phyloP scores from a whole-genome alignment of 2,888 invertebrate species.

The Anthrax anthrax region DNA sequence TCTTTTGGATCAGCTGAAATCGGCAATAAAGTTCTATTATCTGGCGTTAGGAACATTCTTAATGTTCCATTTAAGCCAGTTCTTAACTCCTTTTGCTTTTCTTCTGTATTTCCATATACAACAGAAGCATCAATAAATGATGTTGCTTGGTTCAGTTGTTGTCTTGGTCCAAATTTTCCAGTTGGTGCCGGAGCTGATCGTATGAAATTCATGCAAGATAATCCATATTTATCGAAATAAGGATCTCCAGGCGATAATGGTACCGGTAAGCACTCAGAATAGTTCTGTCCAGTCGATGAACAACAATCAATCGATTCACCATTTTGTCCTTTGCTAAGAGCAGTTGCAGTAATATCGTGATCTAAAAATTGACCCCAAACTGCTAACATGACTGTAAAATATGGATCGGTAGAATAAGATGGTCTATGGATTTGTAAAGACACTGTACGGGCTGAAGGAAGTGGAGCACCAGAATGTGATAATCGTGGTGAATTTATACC shows the following conservation, averaged over 20 bases:
- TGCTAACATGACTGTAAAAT: slow-evolving; percentile 71
- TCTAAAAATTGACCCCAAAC: slow-evolving; percentile 83
- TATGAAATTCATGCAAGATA: slow-evolving; percentile 75
- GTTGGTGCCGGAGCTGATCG: slow-evolving; percentile 65
- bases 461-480: slow-evolving; percentile 35
- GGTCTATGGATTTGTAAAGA: slow-evolving; percentile 61
- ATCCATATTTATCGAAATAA: slow-evolving; percentile 48
- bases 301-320: slow-evolving; percentile 63
- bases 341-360: slow-evolving; percentile 77
- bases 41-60: slow-evolving; percentile 46
- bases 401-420: slow-evolving; percentile 54
- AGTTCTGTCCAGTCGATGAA: slow-evolving; percentile 26
- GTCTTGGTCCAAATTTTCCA: slow-evolving; percentile 62
- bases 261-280: slow-evolving; percentile 75
- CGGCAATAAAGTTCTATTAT: slow-evolving; percentile 55
- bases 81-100: slow-evolving; percentile 38
- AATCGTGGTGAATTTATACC: slow-evolving; percentile 52
- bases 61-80: slow-evolving; percentile 40
- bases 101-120: slow-evolving; percentile 55
- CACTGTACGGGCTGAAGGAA: slow-evolving; percentile 64
- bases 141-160: slow-evolving; percentile 75
- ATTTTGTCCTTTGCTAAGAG: slow-evolving; percentile 55
- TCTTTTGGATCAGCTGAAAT: slow-evolving; percentile 54
- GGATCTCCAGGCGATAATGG: slow-evolving; percentile 50
- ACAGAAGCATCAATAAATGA: slow-evolving; percentile 73